phyloP scores from a whole-genome alignment of 2,888 invertebrate genomes.

The Zaprionus bogoriensis region DNA sequence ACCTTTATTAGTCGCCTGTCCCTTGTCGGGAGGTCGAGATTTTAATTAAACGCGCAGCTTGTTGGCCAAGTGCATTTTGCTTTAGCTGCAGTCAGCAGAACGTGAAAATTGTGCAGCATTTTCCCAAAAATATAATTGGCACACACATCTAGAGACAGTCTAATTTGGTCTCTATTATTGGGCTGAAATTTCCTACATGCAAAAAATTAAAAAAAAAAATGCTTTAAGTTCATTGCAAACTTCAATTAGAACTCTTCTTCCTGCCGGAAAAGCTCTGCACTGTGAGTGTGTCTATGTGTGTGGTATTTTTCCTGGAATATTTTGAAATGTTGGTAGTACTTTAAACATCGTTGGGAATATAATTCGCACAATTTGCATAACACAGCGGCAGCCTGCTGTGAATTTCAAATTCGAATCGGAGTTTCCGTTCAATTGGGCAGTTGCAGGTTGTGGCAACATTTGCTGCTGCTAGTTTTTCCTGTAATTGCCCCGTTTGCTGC shows the following conservation, averaged over 20 bases:
- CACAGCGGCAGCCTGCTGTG: slow-evolving; percentile 14
- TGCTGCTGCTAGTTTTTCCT: slow-evolving; percentile 10
- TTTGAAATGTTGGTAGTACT: neutral
- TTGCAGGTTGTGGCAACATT: slow-evolving; percentile 13
- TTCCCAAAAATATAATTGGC: neutral
- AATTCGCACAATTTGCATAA: slow-evolving; percentile 30
- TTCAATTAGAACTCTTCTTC: neutral
- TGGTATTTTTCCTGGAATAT: neutral
- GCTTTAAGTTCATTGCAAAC: neutral
- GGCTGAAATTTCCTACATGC: too few species aligned
- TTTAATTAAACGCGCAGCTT: slow-evolving; percentile 56
- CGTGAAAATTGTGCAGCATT: neutral
- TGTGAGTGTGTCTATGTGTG: neutral
- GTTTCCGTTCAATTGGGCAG: slow-evolving; percentile 41
- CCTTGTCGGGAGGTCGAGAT: slow-evolving; percentile 3
- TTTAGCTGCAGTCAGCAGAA: too few species aligned
- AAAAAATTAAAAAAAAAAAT: too few species aligned
- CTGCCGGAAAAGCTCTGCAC: too few species aligned
- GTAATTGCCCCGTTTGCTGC: slow-evolving; percentile 43
- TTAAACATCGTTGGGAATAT: neutral
- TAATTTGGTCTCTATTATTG: too few species aligned
- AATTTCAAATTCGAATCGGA: slow-evolving; percentile 38
- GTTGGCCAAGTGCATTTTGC: too few species aligned
- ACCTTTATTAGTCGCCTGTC: slow-evolving; percentile 28
- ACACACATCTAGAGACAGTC: too few species aligned